Evolutionary conservation across 2,113 vertebrate species (phyloP).

Genomic region (Abramis brama): DNA sequence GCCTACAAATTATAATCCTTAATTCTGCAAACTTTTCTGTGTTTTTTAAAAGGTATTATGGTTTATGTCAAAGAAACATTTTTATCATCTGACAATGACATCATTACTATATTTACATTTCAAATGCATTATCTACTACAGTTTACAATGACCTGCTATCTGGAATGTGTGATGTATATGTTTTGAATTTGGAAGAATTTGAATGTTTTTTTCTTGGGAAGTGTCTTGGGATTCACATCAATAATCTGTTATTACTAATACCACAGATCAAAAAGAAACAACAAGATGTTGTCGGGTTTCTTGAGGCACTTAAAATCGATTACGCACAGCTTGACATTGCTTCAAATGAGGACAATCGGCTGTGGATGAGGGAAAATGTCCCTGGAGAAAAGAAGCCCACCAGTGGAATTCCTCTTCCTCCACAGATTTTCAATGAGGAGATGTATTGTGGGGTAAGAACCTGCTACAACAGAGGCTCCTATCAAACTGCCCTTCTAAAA

Average conservation of each 20-base stretch:
- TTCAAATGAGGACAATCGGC: slow-evolving; percentile 92
- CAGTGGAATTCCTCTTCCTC: slow-evolving; percentile 94
- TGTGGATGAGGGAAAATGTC: slow-evolving; percentile 98
- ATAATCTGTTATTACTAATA: background rate
- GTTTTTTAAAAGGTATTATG: background rate
- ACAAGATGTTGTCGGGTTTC: slow-evolving; percentile 94
- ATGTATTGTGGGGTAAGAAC: slow-evolving; percentile 91
- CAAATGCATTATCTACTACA: background rate
- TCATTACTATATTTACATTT: background rate
- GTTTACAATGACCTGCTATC: background rate
- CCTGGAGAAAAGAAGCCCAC: slow-evolving; percentile 92
- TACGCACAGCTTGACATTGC: slow-evolving; percentile 94
- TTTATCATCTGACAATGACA: background rate
- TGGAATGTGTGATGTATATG: background rate
- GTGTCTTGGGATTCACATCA: background rate
- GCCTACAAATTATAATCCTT: too few species aligned
- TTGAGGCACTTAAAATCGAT: slow-evolving; percentile 95
- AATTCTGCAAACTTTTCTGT: background rate
- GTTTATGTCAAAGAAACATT: background rate
- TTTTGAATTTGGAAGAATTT: background rate
- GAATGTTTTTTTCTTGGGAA: background rate
- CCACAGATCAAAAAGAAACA: slow-evolving; percentile 98
- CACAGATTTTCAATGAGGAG: slow-evolving; percentile 97
- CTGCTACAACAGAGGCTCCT: background rate
- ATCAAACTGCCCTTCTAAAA: background rate